Percentiles rank a stretch among this genome's conserved stretches.
Evolutionary conservation across 2,797 vertebrate genomes (phyloP).

Genomic region (Acomys russatus): DNA sequence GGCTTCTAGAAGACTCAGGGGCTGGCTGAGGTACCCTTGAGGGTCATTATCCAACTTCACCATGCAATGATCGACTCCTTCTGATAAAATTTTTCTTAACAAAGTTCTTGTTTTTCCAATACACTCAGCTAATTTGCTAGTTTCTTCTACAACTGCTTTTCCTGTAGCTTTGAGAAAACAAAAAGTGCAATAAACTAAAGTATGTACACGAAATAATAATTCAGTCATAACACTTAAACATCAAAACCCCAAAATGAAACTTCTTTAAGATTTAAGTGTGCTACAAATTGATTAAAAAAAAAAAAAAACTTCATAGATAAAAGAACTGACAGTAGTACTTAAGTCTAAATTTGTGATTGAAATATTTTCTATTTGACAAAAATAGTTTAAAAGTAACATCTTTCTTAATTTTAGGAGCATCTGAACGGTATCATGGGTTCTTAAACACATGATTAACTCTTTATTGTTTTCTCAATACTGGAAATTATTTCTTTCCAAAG

Average conservation of each 20-base stretch:
- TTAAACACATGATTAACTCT: constrained; percentile 6
- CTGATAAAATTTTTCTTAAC: constrained; percentile 98
- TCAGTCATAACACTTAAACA: constrained; percentile 51
- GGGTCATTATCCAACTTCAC: constrained; percentile 99
- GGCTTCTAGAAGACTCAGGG: constrained; percentile 96
- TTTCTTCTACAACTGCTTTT: constrained; percentile 99
- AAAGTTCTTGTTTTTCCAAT: constrained; percentile 99
- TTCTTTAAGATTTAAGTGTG: constrained; percentile 10
- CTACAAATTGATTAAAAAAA: constrained; percentile 48
- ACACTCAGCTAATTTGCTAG: constrained; percentile 98
- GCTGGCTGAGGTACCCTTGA: constrained; percentile 98
- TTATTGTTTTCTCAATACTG: neutral
- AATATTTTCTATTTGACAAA: constrained; percentile 42
- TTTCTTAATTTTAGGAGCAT: constrained; percentile 28
- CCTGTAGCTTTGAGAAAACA: constrained; percentile 92
- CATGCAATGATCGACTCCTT: constrained; percentile 98
- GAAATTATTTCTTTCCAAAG: constrained; percentile 38
- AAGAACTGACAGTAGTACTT: neutral
- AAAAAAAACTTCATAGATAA: constrained; percentile 48
- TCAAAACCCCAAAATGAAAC: constrained; percentile 39
- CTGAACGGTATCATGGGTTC: neutral
- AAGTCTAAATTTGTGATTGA: constrained; percentile 16
- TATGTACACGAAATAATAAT: constrained; percentile 49
- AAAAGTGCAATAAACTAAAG: constrained; percentile 57
- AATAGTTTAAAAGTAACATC: constrained; percentile 50